Evolutionary conservation across 2,888 invertebrate genomes (phyloP), one percentile per base, ranked within the genome.

Genomic region (Macaria liturata): DNA sequence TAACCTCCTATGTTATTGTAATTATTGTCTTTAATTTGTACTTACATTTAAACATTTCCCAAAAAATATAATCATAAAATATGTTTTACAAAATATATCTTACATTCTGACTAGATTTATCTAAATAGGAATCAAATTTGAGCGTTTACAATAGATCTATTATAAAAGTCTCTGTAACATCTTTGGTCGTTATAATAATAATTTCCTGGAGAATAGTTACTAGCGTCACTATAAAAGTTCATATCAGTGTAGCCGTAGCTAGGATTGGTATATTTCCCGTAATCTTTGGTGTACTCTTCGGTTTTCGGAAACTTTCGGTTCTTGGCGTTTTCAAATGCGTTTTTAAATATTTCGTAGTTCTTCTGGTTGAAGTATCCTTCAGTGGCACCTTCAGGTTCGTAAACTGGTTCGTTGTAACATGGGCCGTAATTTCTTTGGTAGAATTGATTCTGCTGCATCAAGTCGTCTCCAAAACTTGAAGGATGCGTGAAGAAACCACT

Each of bases 281-380:
- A 37, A 37, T 80, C 81, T 58, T 71, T 77, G 3, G 64, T 30
- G 57, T 73, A 79, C 42, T 81, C 75, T 54, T 83, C 83, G 61
- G 75, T 72, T 70, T 84, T 85, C 6, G 76, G 66, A 58, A 73
- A 68, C 64, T 76, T 84, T 59, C 80, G 84, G 53, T 76, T 83
- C 59, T 84, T 86, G 4, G 90, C 88, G 44, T 66, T 83, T 59
- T 94, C 94, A 69, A 94, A 94, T 9, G 93, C 93, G 61, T 90
- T 92, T 69, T 91, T 93, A 65, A 94, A 94, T 53, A 94, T 76
- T 65, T 94, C 93, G 52, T 93, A 94, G 73, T 94, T 94, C 68
- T 84, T 84, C 53, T 88, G 87, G 58, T 87, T 87, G 54, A 92
- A 92, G 69, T 91, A 91, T 49, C 83, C 86, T 54, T 83, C 86